Percentiles rank a stretch among this genome's conserved stretches.
These are phyloP conservation scores for Drosophila seclusa DNA, from an alignment of 2,888 invertebrate species.

Conservation along the genomic window DNA sequence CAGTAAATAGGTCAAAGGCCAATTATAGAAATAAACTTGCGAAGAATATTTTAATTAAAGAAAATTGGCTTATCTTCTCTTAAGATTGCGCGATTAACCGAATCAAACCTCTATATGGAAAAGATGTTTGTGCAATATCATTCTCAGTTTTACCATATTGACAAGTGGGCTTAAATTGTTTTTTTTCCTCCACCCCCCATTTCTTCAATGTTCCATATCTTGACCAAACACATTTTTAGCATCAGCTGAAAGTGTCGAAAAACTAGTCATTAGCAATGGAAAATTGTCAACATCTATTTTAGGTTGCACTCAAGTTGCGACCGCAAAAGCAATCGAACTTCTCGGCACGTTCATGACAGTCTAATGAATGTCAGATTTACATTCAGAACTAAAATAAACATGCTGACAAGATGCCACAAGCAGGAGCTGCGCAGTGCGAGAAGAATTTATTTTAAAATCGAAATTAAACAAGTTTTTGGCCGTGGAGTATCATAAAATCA, in stretches of 20 bases:
- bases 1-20: conserved; percentile 21
- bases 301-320: conserved; percentile 16
- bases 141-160: neutral
- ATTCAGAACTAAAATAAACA: conserved; percentile 22
- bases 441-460: conserved; percentile 60
- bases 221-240: conserved; percentile 3
- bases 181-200: neutral
- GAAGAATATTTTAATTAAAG: neutral
- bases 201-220: neutral
- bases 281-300: conserved; percentile 58
- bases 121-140: neutral
- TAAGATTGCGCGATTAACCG: neutral
- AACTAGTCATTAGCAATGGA: conserved; percentile 42
- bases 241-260: conserved; percentile 24
- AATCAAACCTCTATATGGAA: neutral
- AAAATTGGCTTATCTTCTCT: neutral
- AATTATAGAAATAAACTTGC: conserved; percentile 1
- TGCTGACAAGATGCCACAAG: conserved; percentile 22
- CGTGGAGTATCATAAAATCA: conserved; percentile 37
- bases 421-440: neutral
- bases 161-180: conserved; percentile 2
- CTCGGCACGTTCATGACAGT: conserved; percentile 61
- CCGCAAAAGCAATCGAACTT: conserved; percentile 48
- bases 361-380: conserved; percentile 61
- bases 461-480: conserved; percentile 69